These are phyloP conservation scores for Stichopus horrens DNA, from an alignment of 53 echinoderm and acorn worm genomes.

Conservation along the genomic window DNA sequence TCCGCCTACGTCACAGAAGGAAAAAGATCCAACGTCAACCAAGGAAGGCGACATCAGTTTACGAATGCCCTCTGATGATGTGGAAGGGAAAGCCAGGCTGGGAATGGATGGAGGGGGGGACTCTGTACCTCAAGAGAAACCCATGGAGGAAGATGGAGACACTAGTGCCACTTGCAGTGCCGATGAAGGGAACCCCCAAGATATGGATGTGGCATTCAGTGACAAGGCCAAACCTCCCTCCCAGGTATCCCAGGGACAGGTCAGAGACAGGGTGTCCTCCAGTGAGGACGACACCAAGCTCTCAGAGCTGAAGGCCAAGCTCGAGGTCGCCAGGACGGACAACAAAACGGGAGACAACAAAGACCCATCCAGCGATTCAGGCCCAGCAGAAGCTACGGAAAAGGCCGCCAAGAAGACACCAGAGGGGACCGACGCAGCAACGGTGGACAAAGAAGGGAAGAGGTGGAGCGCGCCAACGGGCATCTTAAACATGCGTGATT, in stretches of 20 bases:
- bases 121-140: background rate
- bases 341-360: conserved; percentile 34
- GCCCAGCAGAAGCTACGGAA: background rate
- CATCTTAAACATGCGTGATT: conserved; percentile 85
- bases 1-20: background rate
- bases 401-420: background rate
- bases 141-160: conserved; percentile 74
- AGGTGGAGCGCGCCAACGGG: conserved; percentile 29
- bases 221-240: conserved; percentile 36
- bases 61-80: background rate
- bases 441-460: conserved; percentile 4
- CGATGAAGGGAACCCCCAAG: conserved; percentile 76
- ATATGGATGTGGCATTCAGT: conserved; percentile 42
- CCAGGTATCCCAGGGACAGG: background rate
- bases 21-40: background rate
- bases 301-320: conserved; percentile 30
- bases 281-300: conserved; percentile 70
- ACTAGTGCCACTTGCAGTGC: conserved; percentile 96
- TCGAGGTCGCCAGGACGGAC: conserved; percentile 14
- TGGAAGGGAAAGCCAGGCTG: conserved; percentile 25
- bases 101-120: background rate
- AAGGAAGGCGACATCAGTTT: background rate
- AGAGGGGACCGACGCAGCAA: background rate
- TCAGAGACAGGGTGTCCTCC: conserved; percentile 74
- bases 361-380: background rate